Conservation (phyloP, 2,888 invertebrate genomes). For the Sarcophaga subvicina region DNA sequence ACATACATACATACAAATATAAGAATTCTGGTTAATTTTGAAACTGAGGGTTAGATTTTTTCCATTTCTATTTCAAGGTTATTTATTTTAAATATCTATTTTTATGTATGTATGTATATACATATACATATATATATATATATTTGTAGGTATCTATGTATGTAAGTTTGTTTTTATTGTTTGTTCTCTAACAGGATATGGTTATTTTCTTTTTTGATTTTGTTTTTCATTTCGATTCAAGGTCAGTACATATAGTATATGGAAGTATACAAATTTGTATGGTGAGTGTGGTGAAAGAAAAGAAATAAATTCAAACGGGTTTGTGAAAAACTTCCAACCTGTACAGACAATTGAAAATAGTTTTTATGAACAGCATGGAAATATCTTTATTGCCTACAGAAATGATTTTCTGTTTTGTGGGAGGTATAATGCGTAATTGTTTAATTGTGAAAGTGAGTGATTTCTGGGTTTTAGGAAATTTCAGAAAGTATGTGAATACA, state of each 20-base stretch:
- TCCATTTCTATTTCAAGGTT: slow-evolving; percentile 56
- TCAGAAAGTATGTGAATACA: too few relatives aligned
- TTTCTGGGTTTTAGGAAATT: too few relatives aligned
- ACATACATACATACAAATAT: background rate
- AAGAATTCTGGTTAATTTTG: slow-evolving; percentile 13
- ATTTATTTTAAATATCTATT: slow-evolving; percentile 14
- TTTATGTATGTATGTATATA: background rate
- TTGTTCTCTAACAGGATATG: slow-evolving; percentile 58
- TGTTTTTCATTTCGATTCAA: slow-evolving; percentile 26
- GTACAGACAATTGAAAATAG: background rate
- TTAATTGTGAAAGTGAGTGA: too few relatives aligned
- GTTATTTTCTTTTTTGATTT: slow-evolving; percentile 22
- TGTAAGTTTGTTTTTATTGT: background rate
- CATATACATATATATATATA: background rate
- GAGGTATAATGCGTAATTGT: too few relatives aligned
- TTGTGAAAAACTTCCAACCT: slow-evolving; percentile 24
- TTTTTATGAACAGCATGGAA: background rate
- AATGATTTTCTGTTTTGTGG: too few relatives aligned
- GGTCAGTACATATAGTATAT: slow-evolving; percentile 4
- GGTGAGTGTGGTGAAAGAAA: too few relatives aligned
- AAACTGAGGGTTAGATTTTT: slow-evolving; percentile 49
- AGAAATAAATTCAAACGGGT: too few relatives aligned
- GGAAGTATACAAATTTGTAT: background rate
- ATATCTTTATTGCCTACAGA: too few relatives aligned
- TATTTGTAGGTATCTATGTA: background rate